Conservation (phyloP, 2,797 vertebrate genomes). For the Sebastes variabilis region DNA sequence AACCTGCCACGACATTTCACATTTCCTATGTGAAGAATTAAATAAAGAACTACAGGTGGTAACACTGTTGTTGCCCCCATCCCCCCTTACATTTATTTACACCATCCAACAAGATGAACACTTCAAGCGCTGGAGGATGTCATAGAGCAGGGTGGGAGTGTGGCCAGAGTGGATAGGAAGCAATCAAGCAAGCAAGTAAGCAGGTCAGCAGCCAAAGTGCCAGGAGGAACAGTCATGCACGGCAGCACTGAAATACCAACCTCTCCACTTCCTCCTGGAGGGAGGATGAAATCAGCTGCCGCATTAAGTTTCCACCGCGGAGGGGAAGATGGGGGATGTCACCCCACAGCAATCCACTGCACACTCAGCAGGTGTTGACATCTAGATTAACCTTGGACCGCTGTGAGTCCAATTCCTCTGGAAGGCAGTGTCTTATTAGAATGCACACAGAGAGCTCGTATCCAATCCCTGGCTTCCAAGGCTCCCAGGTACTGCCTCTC, state of each 20-base stretch:
- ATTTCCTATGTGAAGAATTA: neutral
- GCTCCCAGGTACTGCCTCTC: slow-evolving; percentile 63
- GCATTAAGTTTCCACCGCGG: slow-evolving; percentile 86
- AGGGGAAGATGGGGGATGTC: slow-evolving; percentile 68
- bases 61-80: neutral
- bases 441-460: slow-evolving; percentile 75
- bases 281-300: slow-evolving; percentile 84
- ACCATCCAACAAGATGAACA: neutral
- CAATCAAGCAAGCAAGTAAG: slow-evolving; percentile 46
- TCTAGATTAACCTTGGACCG: slow-evolving; percentile 92
- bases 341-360: slow-evolving; percentile 85
- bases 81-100: neutral
- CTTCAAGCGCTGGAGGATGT: slow-evolving; percentile 4
- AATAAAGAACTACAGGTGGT: neutral
- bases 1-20: no score
- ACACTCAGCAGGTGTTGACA: slow-evolving; percentile 89
- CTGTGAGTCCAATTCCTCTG: slow-evolving; percentile 78
- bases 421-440: slow-evolving; percentile 84
- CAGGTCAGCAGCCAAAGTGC: slow-evolving; percentile 54
- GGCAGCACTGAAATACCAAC: slow-evolving; percentile 45
- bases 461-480: slow-evolving; percentile 61
- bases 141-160: slow-evolving; percentile 14
- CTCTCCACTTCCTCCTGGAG: slow-evolving; percentile 73
- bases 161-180: slow-evolving; percentile 27
- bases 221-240: slow-evolving; percentile 50